Evolutionary conservation across 2,888 invertebrate species (phyloP).

Genomic region (Diadromus collaris): DNA sequence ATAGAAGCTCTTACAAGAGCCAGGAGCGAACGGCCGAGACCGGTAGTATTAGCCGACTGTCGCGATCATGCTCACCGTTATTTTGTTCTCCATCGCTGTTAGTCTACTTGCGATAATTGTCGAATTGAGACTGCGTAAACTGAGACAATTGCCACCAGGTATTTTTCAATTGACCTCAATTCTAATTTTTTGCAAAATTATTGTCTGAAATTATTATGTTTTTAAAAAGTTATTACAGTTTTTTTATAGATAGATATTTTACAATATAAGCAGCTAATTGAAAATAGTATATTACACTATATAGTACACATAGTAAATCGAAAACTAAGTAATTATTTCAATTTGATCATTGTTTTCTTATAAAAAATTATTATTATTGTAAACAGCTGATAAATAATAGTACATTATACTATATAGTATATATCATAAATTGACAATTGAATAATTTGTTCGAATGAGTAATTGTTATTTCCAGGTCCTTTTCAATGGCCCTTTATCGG

Average conservation of each 20-base stretch:
- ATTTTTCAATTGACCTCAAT: slow-evolving; percentile 38
- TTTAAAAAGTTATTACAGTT: no score
- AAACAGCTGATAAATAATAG: neutral
- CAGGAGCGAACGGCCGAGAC: slow-evolving; percentile 15
- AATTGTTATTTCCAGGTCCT: slow-evolving; percentile 69
- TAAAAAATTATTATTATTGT: no score
- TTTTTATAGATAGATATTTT: neutral
- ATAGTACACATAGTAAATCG: neutral
- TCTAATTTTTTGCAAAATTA: neutral
- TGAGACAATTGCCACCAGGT: slow-evolving; percentile 43
- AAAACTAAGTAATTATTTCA: neutral
- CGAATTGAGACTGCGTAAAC: slow-evolving; percentile 40
- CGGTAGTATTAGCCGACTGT: slow-evolving; percentile 10
- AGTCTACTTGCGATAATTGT: slow-evolving; percentile 46
- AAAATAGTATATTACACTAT: neutral
- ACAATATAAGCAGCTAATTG: neutral
- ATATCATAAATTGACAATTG: neutral
- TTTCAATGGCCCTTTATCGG: slow-evolving; percentile 76
- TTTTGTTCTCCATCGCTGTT: slow-evolving; percentile 49
- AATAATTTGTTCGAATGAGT: neutral
- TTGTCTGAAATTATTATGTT: neutral
- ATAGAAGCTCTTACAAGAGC: slow-evolving; percentile 28
- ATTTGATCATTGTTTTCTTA: slow-evolving; percentile 4
- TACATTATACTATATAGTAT: neutral
- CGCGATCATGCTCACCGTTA: slow-evolving; percentile 43